Evolutionary conservation across 2,113 vertebrate species (phyloP), one percentile per base, ranked within the genome.

Genomic region (Rhinogobius similis): DNA sequence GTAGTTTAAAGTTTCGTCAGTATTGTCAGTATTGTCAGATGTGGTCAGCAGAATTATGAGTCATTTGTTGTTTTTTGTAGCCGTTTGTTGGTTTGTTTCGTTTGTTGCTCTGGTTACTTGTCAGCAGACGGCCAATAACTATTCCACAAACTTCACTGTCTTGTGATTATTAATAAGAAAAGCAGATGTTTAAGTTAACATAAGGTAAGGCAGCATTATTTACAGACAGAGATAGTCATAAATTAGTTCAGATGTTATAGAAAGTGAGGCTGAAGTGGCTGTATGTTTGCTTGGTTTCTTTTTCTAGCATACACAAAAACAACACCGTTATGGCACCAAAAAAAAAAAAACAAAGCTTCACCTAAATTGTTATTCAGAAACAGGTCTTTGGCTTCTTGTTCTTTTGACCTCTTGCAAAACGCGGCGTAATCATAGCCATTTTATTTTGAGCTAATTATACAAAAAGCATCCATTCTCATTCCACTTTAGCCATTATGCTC

Each of bases 381-480:
- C 24, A 27, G 55, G 14, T 29, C 43, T 9, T 4, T 1, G 20
- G 6, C n/a, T 32, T 13, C 14, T 44, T 0, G 11, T 3, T 53
- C 52, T 4, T 73, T 62, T 4, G 6, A 62, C 38, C 48, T 21
- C 7, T 63, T 67, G 56, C 29, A 58, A 59, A 62, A 79, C 61
- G 26, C 14, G 41, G 27, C 18, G 20, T 70, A 27, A 58, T 27
- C 27, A 53, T 53, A 29, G 26, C 32, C 18, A 24, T 61, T 79
- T 63, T 16, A 50, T 62, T 23, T 41, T 20, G 23, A 67, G 32
- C 38, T 50, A 52, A 71, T 68, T 59, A 38, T 41, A 72, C 63
- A 75, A 59, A 62, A 62, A 62, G 29, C 59, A n/a, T 62, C 29
- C 39, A 39, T 21, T 39, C 36, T 39, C n/a, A 10, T 39, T 62